A percentile compares a stretch with the other conserved stretches of the same genome.
Evolutionary conservation across 2,888 invertebrate species (phyloP).

Genomic region (Nymphalis urticae): DNA sequence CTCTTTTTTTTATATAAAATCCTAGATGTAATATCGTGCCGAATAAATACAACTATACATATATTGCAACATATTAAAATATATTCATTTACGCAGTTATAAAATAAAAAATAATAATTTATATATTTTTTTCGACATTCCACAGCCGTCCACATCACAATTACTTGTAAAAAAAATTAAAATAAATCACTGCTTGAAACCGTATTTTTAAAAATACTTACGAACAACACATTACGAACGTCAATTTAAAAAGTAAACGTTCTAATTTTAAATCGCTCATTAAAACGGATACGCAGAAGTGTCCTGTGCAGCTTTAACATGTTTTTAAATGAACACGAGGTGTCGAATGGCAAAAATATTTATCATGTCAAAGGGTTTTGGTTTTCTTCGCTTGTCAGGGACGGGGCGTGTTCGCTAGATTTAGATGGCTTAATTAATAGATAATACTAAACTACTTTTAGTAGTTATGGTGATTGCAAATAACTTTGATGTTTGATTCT

Average conservation of each 20-base stretch:
- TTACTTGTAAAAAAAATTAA: neutral
- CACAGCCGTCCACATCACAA: neutral
- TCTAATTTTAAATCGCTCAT: conserved; percentile 62
- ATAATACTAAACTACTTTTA: conserved; percentile 5
- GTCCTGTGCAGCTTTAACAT: conserved; percentile 41
- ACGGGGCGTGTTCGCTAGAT: conserved; percentile 41
- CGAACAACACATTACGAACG: conserved; percentile 34
- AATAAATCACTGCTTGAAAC: conserved; percentile 31
- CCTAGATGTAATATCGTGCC: neutral
- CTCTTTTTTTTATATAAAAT: neutral
- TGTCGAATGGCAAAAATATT: conserved; percentile 72
- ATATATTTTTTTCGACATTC: neutral
- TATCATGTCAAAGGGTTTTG: conserved; percentile 69
- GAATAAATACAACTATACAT: too few relatives aligned
- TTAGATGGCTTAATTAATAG: conserved; percentile 25
- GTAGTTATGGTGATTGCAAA: neutral
- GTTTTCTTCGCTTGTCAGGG: conserved; percentile 50
- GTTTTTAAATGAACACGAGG: conserved; percentile 51
- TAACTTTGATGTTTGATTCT: neutral
- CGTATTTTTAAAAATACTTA: conserved; percentile 23
- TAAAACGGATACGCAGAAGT: conserved; percentile 57
- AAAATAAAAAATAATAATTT: neutral
- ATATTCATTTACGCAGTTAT: neutral
- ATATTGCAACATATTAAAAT: too few relatives aligned
- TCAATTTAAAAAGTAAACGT: conserved; percentile 55